phyloP scores from a whole-genome alignment of 2,797 vertebrate species.

The Liasis olivaceus region DNA sequence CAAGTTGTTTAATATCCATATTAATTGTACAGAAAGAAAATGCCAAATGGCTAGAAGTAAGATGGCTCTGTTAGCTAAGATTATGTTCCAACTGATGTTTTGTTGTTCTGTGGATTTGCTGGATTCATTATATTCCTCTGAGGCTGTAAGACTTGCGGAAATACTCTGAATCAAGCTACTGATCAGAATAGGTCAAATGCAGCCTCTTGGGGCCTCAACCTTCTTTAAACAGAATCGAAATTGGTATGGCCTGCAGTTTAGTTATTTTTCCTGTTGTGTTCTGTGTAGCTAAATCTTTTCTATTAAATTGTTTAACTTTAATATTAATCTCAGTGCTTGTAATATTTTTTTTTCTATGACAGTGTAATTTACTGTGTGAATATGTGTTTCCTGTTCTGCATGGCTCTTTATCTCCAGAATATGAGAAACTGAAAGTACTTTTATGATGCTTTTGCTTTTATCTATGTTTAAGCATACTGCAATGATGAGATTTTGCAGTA shows the following conservation, averaged over 20 bases:
- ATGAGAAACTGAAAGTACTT: too few relatives aligned
- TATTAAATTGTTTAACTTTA: background rate
- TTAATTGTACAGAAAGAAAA: slow-evolving; percentile 34
- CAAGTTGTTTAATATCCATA: background rate
- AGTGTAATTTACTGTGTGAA: background rate
- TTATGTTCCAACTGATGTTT: background rate
- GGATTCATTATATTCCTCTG: slow-evolving; percentile 32
- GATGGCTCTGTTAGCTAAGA: slow-evolving; percentile 54
- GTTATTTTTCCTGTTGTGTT: too few relatives aligned
- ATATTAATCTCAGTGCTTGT: background rate
- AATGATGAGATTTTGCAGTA: too few relatives aligned
- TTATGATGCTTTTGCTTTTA: too few relatives aligned
- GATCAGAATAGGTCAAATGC: slow-evolving; percentile 24
- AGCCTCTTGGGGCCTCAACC: background rate
- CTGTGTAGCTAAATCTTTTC: background rate
- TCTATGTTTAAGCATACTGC: too few relatives aligned
- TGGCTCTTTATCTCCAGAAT: too few relatives aligned
- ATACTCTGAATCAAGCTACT: slow-evolving; percentile 33
- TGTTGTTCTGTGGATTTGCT: slow-evolving; percentile 39
- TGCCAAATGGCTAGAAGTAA: slow-evolving; percentile 40
- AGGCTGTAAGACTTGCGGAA: slow-evolving; percentile 36
- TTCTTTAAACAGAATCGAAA: slow-evolving; percentile 25
- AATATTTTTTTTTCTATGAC: background rate
- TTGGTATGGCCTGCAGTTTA: background rate
- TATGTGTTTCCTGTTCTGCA: too few relatives aligned